Evolutionary conservation across 2,888 invertebrate genomes (phyloP).

Genomic region (Mesoligia furuncula): DNA sequence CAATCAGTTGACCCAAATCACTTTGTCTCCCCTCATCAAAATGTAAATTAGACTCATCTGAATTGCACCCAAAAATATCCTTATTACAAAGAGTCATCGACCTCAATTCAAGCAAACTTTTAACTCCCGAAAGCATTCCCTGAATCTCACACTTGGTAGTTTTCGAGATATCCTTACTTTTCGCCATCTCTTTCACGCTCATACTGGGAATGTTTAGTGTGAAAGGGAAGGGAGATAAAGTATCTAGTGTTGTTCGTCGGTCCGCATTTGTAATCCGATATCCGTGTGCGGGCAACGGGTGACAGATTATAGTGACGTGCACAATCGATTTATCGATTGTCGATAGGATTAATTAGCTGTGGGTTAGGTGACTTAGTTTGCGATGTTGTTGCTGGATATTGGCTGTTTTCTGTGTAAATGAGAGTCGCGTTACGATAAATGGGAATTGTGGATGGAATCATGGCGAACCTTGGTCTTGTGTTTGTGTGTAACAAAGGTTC

Average conservation of each 20-base stretch:
- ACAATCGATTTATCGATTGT: constrained; percentile 63
- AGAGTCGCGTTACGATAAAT: constrained; percentile 23
- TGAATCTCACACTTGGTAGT: constrained; percentile 82
- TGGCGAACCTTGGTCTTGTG: not conserved
- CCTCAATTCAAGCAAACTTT: constrained; percentile 54
- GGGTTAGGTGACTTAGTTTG: constrained; percentile 56
- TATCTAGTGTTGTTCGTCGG: constrained; percentile 70
- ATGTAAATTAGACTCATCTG: constrained; percentile 32
- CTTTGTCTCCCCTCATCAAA: constrained; percentile 12
- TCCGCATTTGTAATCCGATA: constrained; percentile 84
- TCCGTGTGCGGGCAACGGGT: constrained; percentile 79
- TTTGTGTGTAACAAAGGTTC: constrained; percentile 4
- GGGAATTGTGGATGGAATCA: not conserved
- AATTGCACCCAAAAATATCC: constrained; percentile 53
- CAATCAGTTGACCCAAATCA: constrained; percentile 30
- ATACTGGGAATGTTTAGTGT: constrained; percentile 18
- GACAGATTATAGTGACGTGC: constrained; percentile 71
- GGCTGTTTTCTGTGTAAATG: constrained; percentile 48
- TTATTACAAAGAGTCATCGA: constrained; percentile 50
- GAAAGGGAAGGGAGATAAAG: constrained; percentile 66
- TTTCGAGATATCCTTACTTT: constrained; percentile 82
- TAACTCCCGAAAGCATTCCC: constrained; percentile 66
- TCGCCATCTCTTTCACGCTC: constrained; percentile 64
- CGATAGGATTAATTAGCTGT: constrained; percentile 62
- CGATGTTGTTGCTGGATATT: constrained; percentile 47